Evolutionary conservation across 2,113 vertebrate genomes (phyloP).

Genomic region (Polyodon spathula): DNA sequence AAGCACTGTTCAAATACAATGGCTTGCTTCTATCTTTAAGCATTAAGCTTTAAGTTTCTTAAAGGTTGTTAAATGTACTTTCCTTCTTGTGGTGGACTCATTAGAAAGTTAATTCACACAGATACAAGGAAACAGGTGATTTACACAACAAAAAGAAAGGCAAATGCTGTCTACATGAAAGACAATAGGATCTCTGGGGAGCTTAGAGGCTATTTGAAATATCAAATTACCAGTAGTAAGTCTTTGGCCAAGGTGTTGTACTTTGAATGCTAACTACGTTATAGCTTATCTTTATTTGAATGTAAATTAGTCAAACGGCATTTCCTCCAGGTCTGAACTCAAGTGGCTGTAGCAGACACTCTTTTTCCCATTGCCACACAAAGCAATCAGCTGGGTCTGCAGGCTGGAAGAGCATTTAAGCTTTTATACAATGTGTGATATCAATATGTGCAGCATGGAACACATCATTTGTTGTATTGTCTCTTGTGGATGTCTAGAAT

Average conservation of each 20-base stretch:
- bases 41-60: no score
- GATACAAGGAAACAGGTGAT: slow-evolving; percentile 30
- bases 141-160: slow-evolving; percentile 31
- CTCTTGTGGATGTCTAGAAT: no score
- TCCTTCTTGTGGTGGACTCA: slow-evolving; percentile 17
- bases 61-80: not conserved
- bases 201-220: slow-evolving; percentile 26
- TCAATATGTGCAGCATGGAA: no score
- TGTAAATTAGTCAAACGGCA: not conserved
- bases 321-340: not conserved
- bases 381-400: not conserved
- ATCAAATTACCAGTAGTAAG: slow-evolving; percentile 23
- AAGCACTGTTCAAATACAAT: slow-evolving; percentile 21
- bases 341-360: not conserved
- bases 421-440: no score
- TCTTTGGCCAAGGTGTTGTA: not conserved
- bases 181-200: slow-evolving; percentile 20
- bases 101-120: slow-evolving; percentile 35
- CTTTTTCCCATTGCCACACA: not conserved
- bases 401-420: no score
- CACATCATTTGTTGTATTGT: no score
- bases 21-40: slow-evolving; percentile 38
- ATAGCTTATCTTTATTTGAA: not conserved
- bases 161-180: slow-evolving; percentile 20
- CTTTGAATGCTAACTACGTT: not conserved